Percentiles rank a stretch among this genome's conserved stretches.
Evolutionary conservation across 2,113 vertebrate species (phyloP).

Genomic region (Equus quagga): DNA sequence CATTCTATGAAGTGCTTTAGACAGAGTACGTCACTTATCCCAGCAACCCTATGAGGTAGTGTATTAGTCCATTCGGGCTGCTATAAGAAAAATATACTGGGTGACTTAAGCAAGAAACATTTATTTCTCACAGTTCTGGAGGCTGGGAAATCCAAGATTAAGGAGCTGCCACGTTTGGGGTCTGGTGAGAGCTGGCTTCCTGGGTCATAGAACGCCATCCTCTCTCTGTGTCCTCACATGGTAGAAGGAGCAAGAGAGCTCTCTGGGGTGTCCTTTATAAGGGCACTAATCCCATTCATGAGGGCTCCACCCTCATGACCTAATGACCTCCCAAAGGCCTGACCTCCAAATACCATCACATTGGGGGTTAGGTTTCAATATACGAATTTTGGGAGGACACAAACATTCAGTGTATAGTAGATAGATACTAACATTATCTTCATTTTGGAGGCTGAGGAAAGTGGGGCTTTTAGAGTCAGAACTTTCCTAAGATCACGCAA

Average conservation of each 20-base stretch:
- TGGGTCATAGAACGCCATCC: not conserved
- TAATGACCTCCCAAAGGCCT: not conserved
- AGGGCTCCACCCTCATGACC: not conserved
- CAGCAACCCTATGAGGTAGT: not conserved
- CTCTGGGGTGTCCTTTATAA: not conserved
- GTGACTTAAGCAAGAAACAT: not conserved
- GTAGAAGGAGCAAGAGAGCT: not conserved
- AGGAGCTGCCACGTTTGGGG: not conserved
- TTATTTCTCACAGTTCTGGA: not conserved
- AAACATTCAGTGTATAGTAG: not conserved
- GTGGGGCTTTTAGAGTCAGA: not conserved
- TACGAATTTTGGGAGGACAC: not conserved
- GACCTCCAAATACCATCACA: not conserved
- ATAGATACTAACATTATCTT: not conserved
- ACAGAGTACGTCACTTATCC: not conserved
- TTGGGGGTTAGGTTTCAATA: not conserved
- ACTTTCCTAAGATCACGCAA: not conserved
- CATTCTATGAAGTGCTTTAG: not conserved
- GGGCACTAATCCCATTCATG: not conserved
- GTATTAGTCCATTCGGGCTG: not conserved
- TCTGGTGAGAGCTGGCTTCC: not conserved
- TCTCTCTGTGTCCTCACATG: not conserved
- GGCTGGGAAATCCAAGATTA: not conserved
- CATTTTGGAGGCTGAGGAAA: not conserved
- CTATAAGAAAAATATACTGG: not conserved